Percentiles rank a stretch among this genome's conserved stretches.
Conservation (phyloP, 2,113 vertebrate genomes). For the Hirundichthys speculiger region DNA sequence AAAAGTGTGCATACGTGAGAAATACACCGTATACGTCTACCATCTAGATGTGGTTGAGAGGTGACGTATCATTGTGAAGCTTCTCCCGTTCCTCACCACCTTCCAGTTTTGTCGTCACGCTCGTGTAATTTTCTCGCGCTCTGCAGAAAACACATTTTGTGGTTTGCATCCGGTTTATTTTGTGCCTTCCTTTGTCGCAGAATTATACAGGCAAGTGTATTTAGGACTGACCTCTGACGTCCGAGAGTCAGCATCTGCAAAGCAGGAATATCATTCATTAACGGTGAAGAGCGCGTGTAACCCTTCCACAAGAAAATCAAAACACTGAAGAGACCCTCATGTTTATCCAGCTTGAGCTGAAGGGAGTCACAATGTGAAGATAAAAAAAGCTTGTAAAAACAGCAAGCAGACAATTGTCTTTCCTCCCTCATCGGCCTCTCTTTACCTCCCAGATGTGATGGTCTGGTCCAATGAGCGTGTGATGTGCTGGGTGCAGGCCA, state of each 20-base stretch:
- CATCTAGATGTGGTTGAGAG: too few species aligned
- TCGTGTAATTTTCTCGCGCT: too few species aligned
- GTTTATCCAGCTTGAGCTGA: neutral
- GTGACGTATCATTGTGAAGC: too few species aligned
- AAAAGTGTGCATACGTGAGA: too few species aligned
- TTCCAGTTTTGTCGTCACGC: too few species aligned
- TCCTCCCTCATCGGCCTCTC: neutral
- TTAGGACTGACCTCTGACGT: neutral
- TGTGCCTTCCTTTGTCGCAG: constrained; percentile 9
- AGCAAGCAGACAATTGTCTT: neutral
- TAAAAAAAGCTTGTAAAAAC: constrained; percentile 25
- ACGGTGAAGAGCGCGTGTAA: neutral
- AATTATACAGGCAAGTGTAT: constrained; percentile 12
- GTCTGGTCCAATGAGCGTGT: constrained; percentile 95
- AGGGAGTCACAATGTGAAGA: constrained; percentile 12
- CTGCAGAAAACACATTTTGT: neutral
- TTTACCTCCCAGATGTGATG: constrained; percentile 86
- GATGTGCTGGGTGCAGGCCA: constrained; percentile 91
- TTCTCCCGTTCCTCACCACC: too few species aligned
- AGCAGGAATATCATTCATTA: neutral
- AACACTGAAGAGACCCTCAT: neutral
- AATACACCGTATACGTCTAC: too few species aligned
- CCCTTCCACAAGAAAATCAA: neutral
- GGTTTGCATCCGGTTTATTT: neutral
- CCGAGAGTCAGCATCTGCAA: constrained; percentile 6